phyloP scores from a whole-genome alignment of 2,888 invertebrate species.

The Sclerodermus sp. region DNA sequence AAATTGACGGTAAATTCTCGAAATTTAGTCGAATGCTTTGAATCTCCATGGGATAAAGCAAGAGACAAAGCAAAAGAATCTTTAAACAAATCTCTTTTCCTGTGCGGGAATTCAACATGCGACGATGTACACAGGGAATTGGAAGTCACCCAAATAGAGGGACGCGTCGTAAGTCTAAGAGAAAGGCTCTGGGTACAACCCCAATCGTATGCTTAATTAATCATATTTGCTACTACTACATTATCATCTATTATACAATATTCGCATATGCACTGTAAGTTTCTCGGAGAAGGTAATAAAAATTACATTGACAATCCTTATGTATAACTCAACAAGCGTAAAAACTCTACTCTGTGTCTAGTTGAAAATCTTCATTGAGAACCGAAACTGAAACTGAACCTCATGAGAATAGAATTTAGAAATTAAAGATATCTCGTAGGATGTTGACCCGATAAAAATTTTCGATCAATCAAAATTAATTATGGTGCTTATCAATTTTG shows the following conservation, averaged over 20 bases:
- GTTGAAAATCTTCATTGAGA: no score
- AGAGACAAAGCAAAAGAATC: not conserved
- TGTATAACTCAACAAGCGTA: slow-evolving; percentile 6
- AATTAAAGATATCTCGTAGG: no score
- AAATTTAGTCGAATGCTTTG: no score
- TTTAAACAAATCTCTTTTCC: not conserved
- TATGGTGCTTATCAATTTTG: no score
- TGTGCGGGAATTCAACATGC: slow-evolving; percentile 10
- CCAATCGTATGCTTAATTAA: slow-evolving; percentile 31
- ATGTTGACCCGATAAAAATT: no score
- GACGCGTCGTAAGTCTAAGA: slow-evolving; percentile 35
- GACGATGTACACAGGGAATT: slow-evolving; percentile 5
- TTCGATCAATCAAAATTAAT: no score
- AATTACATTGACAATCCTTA: slow-evolving; percentile 8
- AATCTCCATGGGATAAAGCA: no score
- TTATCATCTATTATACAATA: slow-evolving; percentile 33
- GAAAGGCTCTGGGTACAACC: slow-evolving; percentile 37
- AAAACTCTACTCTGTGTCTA: slow-evolving; percentile 8
- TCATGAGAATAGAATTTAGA: no score
- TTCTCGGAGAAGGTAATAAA: slow-evolving; percentile 10
- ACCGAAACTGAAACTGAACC: no score
- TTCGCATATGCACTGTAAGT: slow-evolving; percentile 7
- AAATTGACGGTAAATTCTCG: no score
- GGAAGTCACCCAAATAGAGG: slow-evolving; percentile 8
- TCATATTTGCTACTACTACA: slow-evolving; percentile 27